Conservation (phyloP, 2,113 vertebrate species). For the Hippolais icterina region DNA sequence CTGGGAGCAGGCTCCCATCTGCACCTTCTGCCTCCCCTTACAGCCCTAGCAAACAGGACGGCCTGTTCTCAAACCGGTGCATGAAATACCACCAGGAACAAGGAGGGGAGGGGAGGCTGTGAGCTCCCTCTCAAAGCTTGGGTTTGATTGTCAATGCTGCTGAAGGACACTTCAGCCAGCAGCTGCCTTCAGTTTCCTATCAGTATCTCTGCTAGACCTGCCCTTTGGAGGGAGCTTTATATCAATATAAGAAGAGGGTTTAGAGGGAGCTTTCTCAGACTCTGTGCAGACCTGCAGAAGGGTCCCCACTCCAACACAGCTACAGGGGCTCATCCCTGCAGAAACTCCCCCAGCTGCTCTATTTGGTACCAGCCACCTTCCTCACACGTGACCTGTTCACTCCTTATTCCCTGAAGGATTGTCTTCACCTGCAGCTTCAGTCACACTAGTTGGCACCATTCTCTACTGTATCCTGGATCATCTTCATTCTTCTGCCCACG, state of each 20-base stretch:
- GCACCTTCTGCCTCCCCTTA: background rate
- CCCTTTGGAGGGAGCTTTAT: background rate
- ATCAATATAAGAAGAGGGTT: background rate
- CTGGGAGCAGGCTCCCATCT: background rate
- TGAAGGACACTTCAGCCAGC: background rate
- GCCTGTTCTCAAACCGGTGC: background rate
- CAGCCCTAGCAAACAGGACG: fast-evolving
- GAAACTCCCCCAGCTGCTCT: background rate
- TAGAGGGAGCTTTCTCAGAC: background rate
- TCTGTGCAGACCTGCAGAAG: background rate
- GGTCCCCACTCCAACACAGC: background rate
- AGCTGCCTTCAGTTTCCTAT: background rate
- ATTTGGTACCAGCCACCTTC: background rate
- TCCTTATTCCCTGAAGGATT: background rate
- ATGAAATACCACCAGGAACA: background rate
- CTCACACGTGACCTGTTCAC: fast-evolving
- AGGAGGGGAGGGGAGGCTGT: background rate
- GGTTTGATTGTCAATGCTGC: background rate
- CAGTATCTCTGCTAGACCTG: background rate
- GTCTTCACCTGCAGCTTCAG: background rate
- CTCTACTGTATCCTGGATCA: background rate
- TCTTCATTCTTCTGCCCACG: background rate
- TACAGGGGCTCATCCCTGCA: background rate
- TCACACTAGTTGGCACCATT: background rate
- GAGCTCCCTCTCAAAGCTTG: background rate